These are phyloP conservation scores for Tetramorium bicarinatum DNA, from an alignment of 2,888 invertebrate species.

Conservation along the genomic window DNA sequence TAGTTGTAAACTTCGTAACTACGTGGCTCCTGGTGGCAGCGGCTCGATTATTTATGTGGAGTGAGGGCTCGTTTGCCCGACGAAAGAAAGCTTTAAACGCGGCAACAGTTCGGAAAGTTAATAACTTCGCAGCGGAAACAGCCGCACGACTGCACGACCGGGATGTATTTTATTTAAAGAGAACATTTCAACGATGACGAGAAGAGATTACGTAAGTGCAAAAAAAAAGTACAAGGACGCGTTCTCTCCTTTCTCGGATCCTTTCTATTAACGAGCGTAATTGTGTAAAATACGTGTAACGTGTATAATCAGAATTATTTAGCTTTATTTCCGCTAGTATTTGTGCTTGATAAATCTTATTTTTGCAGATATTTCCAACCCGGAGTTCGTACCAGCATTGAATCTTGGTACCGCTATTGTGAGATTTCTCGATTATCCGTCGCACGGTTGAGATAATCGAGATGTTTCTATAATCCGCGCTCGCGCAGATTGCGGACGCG, in stretches of 20 bases:
- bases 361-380: not conserved
- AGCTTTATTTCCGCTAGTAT: not conserved
- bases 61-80: constrained; percentile 46
- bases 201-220: not conserved
- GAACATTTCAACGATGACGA: constrained; percentile 29
- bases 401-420: not conserved
- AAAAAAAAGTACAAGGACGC: not conserved
- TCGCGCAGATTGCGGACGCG: constrained; percentile 18
- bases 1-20: constrained; percentile 61
- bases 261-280: not conserved
- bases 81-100: constrained; percentile 62
- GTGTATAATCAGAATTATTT: not conserved
- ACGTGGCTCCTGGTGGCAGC: constrained; percentile 51
- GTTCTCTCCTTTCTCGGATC: not conserved
- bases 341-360: not conserved
- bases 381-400: not conserved
- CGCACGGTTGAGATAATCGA: constrained; percentile 24
- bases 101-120: constrained; percentile 62
- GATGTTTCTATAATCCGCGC: constrained; percentile 30
- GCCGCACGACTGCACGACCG: constrained; percentile 3
- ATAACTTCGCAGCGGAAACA: constrained; percentile 55
- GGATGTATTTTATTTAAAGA: constrained; percentile 21
- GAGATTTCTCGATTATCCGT: constrained; percentile 27
- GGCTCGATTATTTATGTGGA: constrained; percentile 69
- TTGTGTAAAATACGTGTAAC: not conserved